Evolutionary conservation across 1,140 invertebrate species (phyloP), one percentile per base, ranked within the genome.

Genomic region (Drosophila navojoa): DNA sequence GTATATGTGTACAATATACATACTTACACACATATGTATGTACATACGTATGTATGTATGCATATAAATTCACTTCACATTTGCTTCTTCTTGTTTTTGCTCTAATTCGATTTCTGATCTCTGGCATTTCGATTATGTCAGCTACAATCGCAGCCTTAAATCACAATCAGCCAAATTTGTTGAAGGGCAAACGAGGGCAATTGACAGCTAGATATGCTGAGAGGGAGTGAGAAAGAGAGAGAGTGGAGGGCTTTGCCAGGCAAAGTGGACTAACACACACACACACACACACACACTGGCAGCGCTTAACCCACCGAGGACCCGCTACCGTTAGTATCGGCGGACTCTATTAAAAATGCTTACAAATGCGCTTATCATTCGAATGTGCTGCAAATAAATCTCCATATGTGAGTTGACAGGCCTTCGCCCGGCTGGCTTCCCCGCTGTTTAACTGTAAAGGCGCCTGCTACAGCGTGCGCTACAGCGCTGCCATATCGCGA

Each of bases 341-440:
- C 66, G 52, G 81, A 78, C 81, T 81, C 82, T 87, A 87, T 86
- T 86, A 87, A 86, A 86, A 86, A 87, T 86, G 78, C 82, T 71
- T 78, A 70, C 71, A 87, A 86, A 87, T 86, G 82, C 81, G 82
- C 82, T 86, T 86, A 87, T 64, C 67, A 66, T 38, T 44, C 57
- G 52, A 58, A 59, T 64, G 44, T 62, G 47, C 45, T 75, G 67
- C 59, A 81, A 87, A 87, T 87, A 87, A 87, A 86, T 85, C 81
- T 85, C 81, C 81, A 86, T 85, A 81, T 77, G 81, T 78, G 76
- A 81, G 81, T 70, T 86, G 81, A 84, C 81, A 84, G 77, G 58
- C 71, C 54, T 27, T 13, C 2, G 22, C 49, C 27, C 22, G 16
- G 53, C 10, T 40, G 16, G 53, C 10, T 29, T 35, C 1, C 16